Conservation (phyloP, 2,113 vertebrate genomes). For the Plectropomus leopardus region DNA sequence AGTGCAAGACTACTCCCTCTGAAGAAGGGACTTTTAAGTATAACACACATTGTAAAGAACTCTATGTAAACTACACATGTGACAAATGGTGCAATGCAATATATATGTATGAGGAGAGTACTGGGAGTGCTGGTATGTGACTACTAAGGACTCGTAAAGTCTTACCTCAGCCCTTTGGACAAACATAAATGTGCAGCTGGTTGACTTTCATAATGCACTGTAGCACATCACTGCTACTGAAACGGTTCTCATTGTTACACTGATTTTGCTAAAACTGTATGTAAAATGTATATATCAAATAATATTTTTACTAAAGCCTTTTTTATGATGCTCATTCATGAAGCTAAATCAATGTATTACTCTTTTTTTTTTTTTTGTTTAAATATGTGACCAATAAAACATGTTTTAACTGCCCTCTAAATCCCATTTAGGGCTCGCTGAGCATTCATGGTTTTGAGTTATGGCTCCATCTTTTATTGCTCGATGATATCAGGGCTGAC, state of each 20-base stretch:
- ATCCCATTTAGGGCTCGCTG: background rate
- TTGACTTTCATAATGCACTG: conserved; percentile 33
- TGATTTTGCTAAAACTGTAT: conserved; percentile 22
- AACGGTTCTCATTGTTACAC: background rate
- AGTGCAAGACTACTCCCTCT: background rate
- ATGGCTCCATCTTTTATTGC: conserved; percentile 1
- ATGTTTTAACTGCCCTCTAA: conserved; percentile 4
- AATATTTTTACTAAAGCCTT: conserved; percentile 26
- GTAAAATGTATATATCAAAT: conserved; percentile 58
- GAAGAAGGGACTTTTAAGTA: conserved; percentile 3
- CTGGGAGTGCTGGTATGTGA: conserved; percentile 10
- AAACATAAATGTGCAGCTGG: conserved; percentile 19
- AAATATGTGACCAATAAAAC: conserved; percentile 44
- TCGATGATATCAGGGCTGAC: background rate
- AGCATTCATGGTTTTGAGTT: background rate
- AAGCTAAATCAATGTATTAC: background rate
- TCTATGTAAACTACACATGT: conserved; percentile 22
- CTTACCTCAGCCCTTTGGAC: conserved; percentile 10
- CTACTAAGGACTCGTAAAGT: conserved; percentile 21
- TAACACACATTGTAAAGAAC: conserved; percentile 3
- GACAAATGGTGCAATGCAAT: conserved; percentile 29
- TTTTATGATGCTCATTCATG: conserved; percentile 7
- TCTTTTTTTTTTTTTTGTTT: conserved; percentile 16
- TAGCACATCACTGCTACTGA: background rate
- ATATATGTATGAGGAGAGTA: conserved; percentile 39